These are phyloP conservation scores for Vesta saturnalis DNA, from an alignment of 2,888 invertebrate genomes.

Conservation along the genomic window DNA sequence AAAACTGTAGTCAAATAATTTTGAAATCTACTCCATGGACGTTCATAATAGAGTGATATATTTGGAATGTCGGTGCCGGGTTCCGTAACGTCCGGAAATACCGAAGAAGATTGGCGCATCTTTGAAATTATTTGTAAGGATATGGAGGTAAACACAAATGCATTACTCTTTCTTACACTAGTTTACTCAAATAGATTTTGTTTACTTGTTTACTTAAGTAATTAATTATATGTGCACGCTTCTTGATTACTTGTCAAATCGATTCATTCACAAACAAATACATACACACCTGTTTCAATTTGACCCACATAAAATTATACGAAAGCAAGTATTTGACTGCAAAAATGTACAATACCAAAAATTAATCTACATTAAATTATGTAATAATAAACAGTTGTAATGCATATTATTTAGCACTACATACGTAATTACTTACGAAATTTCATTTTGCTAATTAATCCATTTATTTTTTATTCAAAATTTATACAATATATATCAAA, in stretches of 20 bases:
- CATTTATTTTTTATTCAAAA: too few species aligned
- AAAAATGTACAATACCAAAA: too few species aligned
- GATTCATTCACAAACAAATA: not conserved
- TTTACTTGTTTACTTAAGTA: too few species aligned
- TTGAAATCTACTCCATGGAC: constrained; percentile 19
- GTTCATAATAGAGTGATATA: constrained; percentile 6
- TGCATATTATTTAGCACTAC: too few species aligned
- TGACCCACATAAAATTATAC: not conserved
- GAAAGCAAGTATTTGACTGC: not conserved
- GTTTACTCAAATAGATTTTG: too few species aligned
- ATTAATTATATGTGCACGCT: not conserved
- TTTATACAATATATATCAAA: too few species aligned
- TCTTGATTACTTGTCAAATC: not conserved
- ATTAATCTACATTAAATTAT: too few species aligned
- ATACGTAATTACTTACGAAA: too few species aligned
- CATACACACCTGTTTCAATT: not conserved
- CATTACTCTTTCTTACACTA: too few species aligned
- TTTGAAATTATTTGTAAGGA: constrained; percentile 75
- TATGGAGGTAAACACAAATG: constrained; percentile 67
- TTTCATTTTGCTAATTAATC: not conserved
- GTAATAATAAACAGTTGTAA: too few species aligned
- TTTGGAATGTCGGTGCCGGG: constrained; percentile 45
- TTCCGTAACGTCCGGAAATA: constrained; percentile 59
- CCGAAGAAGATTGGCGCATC: constrained; percentile 78
- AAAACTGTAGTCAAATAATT: not conserved